Conservation (phyloP, 23 tunicate species). For the Halocynthia roretzi region DNA sequence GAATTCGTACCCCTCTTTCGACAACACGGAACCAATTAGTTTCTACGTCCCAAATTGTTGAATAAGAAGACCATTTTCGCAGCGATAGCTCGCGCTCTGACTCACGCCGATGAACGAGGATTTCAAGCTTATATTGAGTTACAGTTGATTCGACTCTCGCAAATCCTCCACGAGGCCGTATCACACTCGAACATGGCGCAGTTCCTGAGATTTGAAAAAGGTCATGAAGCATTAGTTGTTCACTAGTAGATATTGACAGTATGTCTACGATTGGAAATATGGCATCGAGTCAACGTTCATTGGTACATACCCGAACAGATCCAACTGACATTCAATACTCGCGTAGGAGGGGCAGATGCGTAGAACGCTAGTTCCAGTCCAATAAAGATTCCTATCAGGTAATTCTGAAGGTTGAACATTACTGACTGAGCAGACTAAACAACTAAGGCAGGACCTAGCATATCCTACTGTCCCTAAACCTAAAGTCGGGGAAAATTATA, state of each 20-base stretch:
- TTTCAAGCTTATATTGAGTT: background rate
- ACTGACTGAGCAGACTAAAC: background rate
- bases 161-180: constrained; percentile 11
- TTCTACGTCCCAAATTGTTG: constrained; percentile 15
- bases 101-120: constrained; percentile 13
- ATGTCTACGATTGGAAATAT: background rate
- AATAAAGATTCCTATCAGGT: no score
- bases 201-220: background rate
- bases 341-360: background rate
- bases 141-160: constrained; percentile 9
- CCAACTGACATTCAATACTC: constrained; percentile 26
- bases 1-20: constrained; percentile 19
- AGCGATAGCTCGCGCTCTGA: background rate
- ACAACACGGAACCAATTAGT: constrained; percentile 16
- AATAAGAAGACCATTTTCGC: constrained; percentile 10
- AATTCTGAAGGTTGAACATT: background rate
- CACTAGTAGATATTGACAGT: background rate
- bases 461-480: no score
- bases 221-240: background rate
- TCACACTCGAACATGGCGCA: constrained; percentile 12
- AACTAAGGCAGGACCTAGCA: background rate
- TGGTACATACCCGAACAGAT: constrained; percentile 13
- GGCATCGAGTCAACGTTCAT: no score
- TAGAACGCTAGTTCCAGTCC: no score
- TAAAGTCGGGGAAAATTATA: no score